Percentiles rank a stretch among this genome's conserved stretches.
Conservation (phyloP, 2,797 vertebrate genomes). For the Leptodactylus fallax region DNA sequence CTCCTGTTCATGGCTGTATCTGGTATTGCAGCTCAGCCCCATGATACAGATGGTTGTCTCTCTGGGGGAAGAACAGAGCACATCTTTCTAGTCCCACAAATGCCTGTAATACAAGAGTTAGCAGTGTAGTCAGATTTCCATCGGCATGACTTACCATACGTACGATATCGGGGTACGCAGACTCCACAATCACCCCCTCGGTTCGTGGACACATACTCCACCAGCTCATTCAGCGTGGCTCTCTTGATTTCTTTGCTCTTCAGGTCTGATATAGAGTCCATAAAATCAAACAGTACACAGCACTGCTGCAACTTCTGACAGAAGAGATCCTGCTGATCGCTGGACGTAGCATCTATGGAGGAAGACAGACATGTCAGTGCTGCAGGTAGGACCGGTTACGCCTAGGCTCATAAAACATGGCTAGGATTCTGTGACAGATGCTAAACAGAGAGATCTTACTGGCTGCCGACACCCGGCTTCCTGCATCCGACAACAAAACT, state of each 20-base stretch:
- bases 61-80: too few relatives aligned
- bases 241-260: conserved; percentile 99
- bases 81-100: too few relatives aligned
- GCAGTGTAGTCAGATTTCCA: background rate
- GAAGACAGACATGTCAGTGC: conserved; percentile 19
- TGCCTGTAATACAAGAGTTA: too few relatives aligned
- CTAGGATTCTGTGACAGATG: background rate
- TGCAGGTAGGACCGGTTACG: background rate
- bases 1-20: too few relatives aligned
- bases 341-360: conserved; percentile 87
- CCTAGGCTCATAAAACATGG: background rate
- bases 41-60: too few relatives aligned
- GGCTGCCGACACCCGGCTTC: background rate
- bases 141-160: conserved; percentile 86
- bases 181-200: conserved; percentile 92
- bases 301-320: conserved; percentile 97
- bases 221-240: conserved; percentile 93
- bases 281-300: conserved; percentile 95
- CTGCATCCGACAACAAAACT: background rate
- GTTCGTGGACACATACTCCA: conserved; percentile 97
- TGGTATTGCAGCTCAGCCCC: too few relatives aligned
- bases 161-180: conserved; percentile 93
- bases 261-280: conserved; percentile 93
- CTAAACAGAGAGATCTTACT: background rate
- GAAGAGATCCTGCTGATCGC: conserved; percentile 94